A percentile compares a stretch with the other conserved stretches of the same genome.
phyloP scores from a whole-genome alignment of 1,140 invertebrate genomes.

The Lerema accius region DNA sequence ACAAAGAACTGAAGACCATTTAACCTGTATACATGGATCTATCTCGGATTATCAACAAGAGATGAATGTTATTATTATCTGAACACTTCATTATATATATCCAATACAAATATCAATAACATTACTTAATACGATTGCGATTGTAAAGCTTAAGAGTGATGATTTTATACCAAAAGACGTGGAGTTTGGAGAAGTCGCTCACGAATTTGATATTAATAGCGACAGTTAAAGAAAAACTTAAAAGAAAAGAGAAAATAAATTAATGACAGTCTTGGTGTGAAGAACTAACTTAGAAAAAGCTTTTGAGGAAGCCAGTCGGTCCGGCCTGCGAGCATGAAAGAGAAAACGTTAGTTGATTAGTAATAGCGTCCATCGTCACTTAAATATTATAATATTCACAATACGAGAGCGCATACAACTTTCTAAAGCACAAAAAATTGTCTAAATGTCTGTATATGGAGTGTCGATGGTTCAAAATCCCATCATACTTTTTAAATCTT shows the following conservation, averaged over 20 bases:
- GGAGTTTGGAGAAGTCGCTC: slow-evolving; percentile 61
- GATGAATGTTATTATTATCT: slow-evolving; percentile 73
- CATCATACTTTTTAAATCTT: too few relatives aligned
- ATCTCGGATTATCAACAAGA: slow-evolving; percentile 57
- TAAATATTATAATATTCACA: too few relatives aligned
- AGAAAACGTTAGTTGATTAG: slow-evolving; percentile 60
- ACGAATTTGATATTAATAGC: slow-evolving; percentile 53
- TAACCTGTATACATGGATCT: slow-evolving; percentile 59
- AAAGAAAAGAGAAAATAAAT: slow-evolving; percentile 75
- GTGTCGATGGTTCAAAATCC: too few relatives aligned
- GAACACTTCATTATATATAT: slow-evolving; percentile 73
- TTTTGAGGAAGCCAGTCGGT: slow-evolving; percentile 94
- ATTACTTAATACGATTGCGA: slow-evolving; percentile 69
- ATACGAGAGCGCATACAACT: too few relatives aligned
- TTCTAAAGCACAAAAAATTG: too few relatives aligned
- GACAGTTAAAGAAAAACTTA: slow-evolving; percentile 70
- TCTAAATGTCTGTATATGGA: too few relatives aligned
- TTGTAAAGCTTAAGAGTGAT: slow-evolving; percentile 69
- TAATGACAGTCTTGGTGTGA: slow-evolving; percentile 80
- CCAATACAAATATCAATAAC: slow-evolving; percentile 72
- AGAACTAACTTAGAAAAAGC: slow-evolving; percentile 90
- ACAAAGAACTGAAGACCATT: slow-evolving; percentile 55
- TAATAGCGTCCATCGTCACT: slow-evolving; percentile 18
- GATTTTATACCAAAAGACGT: slow-evolving; percentile 63
- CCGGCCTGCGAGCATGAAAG: slow-evolving; percentile 85